These are phyloP conservation scores for Odontamblyopus lacepedii DNA, from an alignment of 2,797 vertebrate species.

Conservation along the genomic window DNA sequence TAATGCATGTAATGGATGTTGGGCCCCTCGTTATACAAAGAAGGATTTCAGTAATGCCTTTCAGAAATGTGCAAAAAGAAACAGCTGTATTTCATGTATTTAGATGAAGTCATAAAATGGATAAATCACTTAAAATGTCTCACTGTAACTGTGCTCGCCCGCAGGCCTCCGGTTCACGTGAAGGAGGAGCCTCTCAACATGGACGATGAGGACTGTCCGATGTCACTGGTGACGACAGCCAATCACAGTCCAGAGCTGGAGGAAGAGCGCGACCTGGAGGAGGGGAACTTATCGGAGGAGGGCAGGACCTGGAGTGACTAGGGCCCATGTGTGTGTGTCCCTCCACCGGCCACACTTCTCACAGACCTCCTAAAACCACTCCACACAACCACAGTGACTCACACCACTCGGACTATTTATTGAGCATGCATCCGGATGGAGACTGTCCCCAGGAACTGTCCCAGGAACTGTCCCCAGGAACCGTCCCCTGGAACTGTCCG, in stretches of 20 bases:
- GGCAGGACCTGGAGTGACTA: conserved; percentile 90
- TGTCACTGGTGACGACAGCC: conserved; percentile 98
- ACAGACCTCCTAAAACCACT: conserved; percentile 84
- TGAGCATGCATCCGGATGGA: conserved; percentile 94
- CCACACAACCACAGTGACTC: conserved; percentile 87
- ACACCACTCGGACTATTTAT: conserved; percentile 99
- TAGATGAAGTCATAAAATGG: not conserved
- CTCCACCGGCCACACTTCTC: conserved; percentile 60
- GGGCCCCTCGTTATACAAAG: conserved; percentile 15
- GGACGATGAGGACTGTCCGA: conserved; percentile 97
- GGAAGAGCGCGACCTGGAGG: conserved; percentile 97
- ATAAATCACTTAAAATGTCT: conserved; percentile 11
- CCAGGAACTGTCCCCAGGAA: conserved; percentile 86
- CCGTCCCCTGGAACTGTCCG: conserved; percentile 87
- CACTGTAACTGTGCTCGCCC: conserved; percentile 25
- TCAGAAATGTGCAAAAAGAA: not conserved
- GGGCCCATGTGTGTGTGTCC: conserved; percentile 72
- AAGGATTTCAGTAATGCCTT: conserved; percentile 34
- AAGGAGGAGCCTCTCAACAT: conserved; percentile 98
- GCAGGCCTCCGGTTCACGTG: conserved; percentile 92
- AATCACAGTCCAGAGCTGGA: conserved; percentile 99
- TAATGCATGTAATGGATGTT: conserved; percentile 55
- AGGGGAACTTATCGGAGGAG: conserved; percentile 95
- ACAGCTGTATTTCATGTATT: conserved; percentile 4
- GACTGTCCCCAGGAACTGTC: conserved; percentile 77